Conservation (phyloP, 2,888 invertebrate genomes). For the Chymomyza procnemis region DNA sequence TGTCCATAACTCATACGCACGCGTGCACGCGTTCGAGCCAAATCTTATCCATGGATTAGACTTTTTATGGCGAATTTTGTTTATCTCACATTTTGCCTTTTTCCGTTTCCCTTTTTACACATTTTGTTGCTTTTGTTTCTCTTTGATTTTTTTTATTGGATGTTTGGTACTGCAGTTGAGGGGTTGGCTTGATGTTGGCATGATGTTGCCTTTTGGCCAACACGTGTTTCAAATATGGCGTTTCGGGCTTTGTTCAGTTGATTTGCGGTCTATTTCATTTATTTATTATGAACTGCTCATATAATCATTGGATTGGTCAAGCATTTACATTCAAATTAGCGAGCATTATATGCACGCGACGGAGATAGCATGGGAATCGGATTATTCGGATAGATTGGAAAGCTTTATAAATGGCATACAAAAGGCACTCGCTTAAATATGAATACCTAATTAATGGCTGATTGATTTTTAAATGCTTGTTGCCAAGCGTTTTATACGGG, state of each 20-base stretch:
- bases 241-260: constrained; percentile 12
- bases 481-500: background rate
- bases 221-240: constrained; percentile 67
- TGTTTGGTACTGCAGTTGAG: constrained; percentile 39
- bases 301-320: constrained; percentile 60
- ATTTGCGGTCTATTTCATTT: constrained; percentile 62
- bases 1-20: constrained; percentile 63
- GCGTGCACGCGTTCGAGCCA: constrained; percentile 36
- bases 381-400: background rate
- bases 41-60: background rate
- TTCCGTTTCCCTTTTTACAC: background rate
- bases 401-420: background rate
- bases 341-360: constrained; percentile 64
- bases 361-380: background rate
- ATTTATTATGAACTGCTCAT: constrained; percentile 57
- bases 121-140: constrained; percentile 22
- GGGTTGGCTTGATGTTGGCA: constrained; percentile 24
- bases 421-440: background rate
- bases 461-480: background rate
- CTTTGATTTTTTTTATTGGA: background rate
- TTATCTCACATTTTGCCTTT: constrained; percentile 18
- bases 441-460: background rate
- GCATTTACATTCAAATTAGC: constrained; percentile 69
- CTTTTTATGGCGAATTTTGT: constrained; percentile 6
- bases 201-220: constrained; percentile 18